A percentile compares a stretch with the other conserved stretches of the same genome.
These are phyloP conservation scores for Zophobas atratus DNA, from an alignment of 1,140 invertebrate genomes.

Conservation along the genomic window DNA sequence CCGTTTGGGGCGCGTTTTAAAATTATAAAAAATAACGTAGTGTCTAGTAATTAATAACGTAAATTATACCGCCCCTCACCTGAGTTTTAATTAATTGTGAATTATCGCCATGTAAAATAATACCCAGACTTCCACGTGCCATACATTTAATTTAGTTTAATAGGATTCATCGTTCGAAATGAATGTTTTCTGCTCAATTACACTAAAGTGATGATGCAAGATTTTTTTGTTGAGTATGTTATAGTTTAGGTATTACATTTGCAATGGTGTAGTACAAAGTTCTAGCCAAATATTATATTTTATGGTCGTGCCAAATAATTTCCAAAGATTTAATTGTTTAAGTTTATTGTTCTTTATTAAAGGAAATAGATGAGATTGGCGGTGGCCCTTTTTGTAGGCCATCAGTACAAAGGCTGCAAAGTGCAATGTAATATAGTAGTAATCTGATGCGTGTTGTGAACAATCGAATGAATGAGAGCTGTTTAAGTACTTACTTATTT, in stretches of 20 bases:
- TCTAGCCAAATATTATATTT: slow-evolving; percentile 27
- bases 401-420: slow-evolving; percentile 61
- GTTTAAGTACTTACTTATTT: slow-evolving; percentile 55
- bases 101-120: slow-evolving; percentile 42
- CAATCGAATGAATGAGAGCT: slow-evolving; percentile 50
- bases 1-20: slow-evolving; percentile 30
- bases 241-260: slow-evolving; percentile 25
- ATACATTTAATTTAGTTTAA: slow-evolving; percentile 44
- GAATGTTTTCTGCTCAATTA: slow-evolving; percentile 40
- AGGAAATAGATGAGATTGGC: slow-evolving; percentile 51
- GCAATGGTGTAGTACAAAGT: slow-evolving; percentile 23
- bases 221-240: slow-evolving; percentile 17
- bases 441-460: slow-evolving; percentile 44
- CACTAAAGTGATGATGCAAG: slow-evolving; percentile 8
- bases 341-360: slow-evolving; percentile 33
- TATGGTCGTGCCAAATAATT: slow-evolving; percentile 27
- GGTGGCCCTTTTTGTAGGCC: slow-evolving; percentile 57
- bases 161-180: slow-evolving; percentile 30
- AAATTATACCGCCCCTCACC: slow-evolving; percentile 39
- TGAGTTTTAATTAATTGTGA: slow-evolving; percentile 43
- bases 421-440: slow-evolving; percentile 61
- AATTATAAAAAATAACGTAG: slow-evolving; percentile 36
- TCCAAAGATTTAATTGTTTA: slow-evolving; percentile 39
- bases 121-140: slow-evolving; percentile 30
- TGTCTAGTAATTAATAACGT: slow-evolving; percentile 38